Conservation (phyloP, 2,888 invertebrate genomes). For the Pyrocoelia pectoralis region DNA sequence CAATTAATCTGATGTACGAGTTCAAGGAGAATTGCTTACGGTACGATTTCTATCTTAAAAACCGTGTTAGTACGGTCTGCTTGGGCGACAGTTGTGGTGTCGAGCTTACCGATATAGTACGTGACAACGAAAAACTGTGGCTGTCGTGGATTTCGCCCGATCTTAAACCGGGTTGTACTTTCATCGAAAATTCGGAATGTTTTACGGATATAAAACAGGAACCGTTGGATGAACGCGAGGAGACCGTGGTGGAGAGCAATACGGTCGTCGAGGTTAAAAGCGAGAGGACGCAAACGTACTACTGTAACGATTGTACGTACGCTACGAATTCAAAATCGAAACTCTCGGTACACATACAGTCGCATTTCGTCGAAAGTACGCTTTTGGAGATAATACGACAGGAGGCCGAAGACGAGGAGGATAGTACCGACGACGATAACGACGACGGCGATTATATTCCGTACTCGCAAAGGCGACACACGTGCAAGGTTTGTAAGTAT, state of each 20-base stretch:
- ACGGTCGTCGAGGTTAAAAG: no score
- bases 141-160: conserved; percentile 5
- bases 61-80: neutral
- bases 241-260: neutral
- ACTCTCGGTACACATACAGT: neutral
- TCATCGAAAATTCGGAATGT: neutral
- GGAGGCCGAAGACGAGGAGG: neutral
- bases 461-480: neutral
- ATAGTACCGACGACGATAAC: neutral
- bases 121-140: neutral
- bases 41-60: conserved; percentile 1
- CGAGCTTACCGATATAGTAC: neutral
- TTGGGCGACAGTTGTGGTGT: neutral
- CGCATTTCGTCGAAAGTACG: conserved; percentile 3
- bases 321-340: conserved; percentile 5
- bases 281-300: neutral
- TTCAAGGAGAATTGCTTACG: conserved; percentile 5
- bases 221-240: neutral
- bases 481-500: conserved; percentile 2
- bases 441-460: conserved; percentile 3
- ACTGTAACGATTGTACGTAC: conserved; percentile 5
- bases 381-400: neutral
- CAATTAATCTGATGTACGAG: neutral
- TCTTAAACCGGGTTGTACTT: neutral
- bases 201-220: neutral